Base-by-base conservation (phyloP, 2,888 invertebrate species). In the Hemaris fuciformis region DNA sequence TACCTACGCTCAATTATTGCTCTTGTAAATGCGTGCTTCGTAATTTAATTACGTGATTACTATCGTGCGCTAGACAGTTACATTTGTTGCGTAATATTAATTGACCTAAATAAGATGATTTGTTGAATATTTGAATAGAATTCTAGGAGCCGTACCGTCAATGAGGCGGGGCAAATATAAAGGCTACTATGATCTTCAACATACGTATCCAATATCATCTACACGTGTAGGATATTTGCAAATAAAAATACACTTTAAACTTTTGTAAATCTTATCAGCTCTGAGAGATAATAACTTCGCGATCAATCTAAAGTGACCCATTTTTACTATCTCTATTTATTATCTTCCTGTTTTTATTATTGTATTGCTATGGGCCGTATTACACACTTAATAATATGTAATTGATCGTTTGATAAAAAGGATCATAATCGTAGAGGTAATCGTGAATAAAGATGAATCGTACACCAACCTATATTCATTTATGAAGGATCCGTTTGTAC, bases 231-330 rank as follows among this genome's bases (percentile, higher is more conserved):
- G 3, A 20, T 43, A 43, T 8, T 8, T 8, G 20, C 20, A 43
- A 43, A 43, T 20, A 43, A n/a, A n/a, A 15, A 15, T n/a, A 48
- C 23, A 5, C 27, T 13, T 53, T 31, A 27, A 15, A 53, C 27
- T 48, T 31, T 31, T 31, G 18, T 31, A 31, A 18, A 31, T 59
- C 45, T 59, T 57, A 61, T 61, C 61, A 20, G 13, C 13, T n/a
- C 25, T 3, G n/a, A 20, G 41, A 57, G 57, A 57, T 57, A 57
- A 61, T 31, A n/a, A 61, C 43, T 57, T 27, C 31, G 5, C 23
- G 59, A 59, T 43, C 62, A 62, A 56, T 62, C 53, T 34, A 8
- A 34, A 25, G 23, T 62, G 62, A 59, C 62, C 62, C 59, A 62
- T 43, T 62, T 62, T 59, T 23, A 43, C 22, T 31, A 43, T 43